Percentiles rank a stretch among this genome's conserved stretches.
These are phyloP conservation scores for Pseudomyrmex cubaensis DNA, from an alignment of 1,140 invertebrate species.

Conservation along the genomic window DNA sequence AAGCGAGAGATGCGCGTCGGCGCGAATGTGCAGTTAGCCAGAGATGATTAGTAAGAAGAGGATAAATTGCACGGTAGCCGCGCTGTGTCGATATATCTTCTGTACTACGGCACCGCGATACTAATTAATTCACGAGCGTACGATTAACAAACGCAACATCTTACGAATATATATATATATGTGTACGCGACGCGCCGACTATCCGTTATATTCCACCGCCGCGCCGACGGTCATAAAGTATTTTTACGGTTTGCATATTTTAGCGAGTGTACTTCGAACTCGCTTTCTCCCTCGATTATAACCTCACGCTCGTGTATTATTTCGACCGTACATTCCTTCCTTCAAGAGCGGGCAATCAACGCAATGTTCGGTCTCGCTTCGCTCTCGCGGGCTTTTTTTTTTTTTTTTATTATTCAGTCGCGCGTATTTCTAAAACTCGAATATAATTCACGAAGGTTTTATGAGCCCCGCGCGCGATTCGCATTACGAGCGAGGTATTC, in stretches of 20 bases:
- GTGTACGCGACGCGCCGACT: background rate
- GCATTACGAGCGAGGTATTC: constrained; percentile 5
- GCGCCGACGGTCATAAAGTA: constrained; percentile 10
- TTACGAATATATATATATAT: constrained; percentile 10
- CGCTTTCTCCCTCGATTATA: constrained; percentile 22
- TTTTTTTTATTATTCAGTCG: background rate
- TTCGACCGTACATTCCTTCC: constrained; percentile 10
- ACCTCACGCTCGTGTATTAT: constrained; percentile 18
- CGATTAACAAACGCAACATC: constrained; percentile 36
- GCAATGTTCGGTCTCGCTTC: background rate
- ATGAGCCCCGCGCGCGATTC: background rate
- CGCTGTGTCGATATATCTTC: constrained; percentile 30
- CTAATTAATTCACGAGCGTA: constrained; percentile 53
- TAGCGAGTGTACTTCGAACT: constrained; percentile 12
- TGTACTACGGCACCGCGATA: background rate
- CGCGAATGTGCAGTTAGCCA: background rate
- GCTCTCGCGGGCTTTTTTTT: constrained; percentile 11
- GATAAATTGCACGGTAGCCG: constrained; percentile 36
- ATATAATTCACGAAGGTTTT: background rate
- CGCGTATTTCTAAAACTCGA: background rate
- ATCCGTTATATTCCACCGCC: constrained; percentile 21
- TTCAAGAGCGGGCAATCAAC: constrained; percentile 31
- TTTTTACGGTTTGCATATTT: constrained; percentile 41
- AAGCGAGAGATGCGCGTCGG: background rate
- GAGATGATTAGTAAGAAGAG: constrained; percentile 36